Conservation (phyloP, 2,888 invertebrate genomes). For the Iselma pallidipennis region DNA sequence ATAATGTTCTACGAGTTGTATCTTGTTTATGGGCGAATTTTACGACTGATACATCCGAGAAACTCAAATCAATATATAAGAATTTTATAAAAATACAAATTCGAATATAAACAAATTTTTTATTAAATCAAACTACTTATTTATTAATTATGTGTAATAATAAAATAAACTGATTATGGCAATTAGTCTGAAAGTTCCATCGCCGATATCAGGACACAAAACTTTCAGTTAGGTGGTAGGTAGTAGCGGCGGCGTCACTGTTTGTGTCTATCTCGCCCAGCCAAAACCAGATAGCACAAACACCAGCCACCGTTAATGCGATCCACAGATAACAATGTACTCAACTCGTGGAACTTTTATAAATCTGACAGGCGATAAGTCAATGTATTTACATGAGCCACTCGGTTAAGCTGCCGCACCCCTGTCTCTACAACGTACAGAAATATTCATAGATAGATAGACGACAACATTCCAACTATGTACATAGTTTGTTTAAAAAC, state of each 20-base stretch:
- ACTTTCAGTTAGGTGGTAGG: not conserved
- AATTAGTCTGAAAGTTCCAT: conserved; percentile 2
- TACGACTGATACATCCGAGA: conserved; percentile 4
- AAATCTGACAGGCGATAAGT: conserved; percentile 50
- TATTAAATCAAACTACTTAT: too few relatives aligned
- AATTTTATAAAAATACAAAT: not conserved
- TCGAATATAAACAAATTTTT: not conserved
- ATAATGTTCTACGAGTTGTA: conserved; percentile 9
- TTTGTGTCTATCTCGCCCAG: conserved; percentile 29
- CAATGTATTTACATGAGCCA: conserved; percentile 47
- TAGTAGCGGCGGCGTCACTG: conserved; percentile 6
- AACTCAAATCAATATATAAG: not conserved
- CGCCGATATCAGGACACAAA: not conserved
- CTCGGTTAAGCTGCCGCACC: conserved; percentile 37
- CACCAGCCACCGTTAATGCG: conserved; percentile 47
- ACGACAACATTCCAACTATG: conserved; percentile 2
- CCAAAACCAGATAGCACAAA: conserved; percentile 37
- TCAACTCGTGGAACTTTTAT: conserved; percentile 47
- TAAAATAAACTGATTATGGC: not conserved
- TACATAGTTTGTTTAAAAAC: not conserved
- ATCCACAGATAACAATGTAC: conserved; percentile 49
- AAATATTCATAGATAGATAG: not conserved
- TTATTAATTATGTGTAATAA: too few relatives aligned
- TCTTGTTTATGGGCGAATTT: conserved; percentile 22
- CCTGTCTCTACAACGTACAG: conserved; percentile 17